Base-by-base conservation (phyloP, 2,888 invertebrate genomes). In the Omphaloscelis lunosa region DNA sequence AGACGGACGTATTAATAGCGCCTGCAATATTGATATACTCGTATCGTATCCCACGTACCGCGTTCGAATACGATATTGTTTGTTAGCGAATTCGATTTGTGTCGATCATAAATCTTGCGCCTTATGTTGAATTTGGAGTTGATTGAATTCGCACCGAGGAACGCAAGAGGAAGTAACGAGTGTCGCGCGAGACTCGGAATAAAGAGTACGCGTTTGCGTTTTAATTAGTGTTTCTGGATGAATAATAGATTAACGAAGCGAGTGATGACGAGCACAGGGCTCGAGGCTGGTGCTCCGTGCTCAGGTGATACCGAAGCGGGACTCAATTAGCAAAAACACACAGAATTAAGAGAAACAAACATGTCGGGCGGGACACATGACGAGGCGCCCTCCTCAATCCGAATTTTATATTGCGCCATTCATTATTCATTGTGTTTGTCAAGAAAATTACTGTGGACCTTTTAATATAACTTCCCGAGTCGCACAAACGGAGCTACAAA, bases 1-100 rank as follows among this genome's bases (percentile, higher is more conserved):
- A 96, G 96, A 96, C 96, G 96, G 95, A 95, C 96, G 96, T 96
- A 96, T 96, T 96, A 96, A 96, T 96, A 96, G 96, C 96, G 95
- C 95, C 95, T 96, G 96, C 96, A 96, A 96, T 96, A 96, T 96
- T 96, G 96, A 96, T 96, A 96, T 95, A 96, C 96, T 95, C 95
- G 95, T 95, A 95, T 94, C 94, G 95, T 94, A 95, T 94, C 94
- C 93, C 94, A 94, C 94, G 95, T 95, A 95, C 94, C 94, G 95
- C 94, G 89, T 94, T 93, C 95, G 94, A 95, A 95, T 96, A 95
- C 95, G 95, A 95, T 96, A 96, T 96, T 96, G 96, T 96, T 96
- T 96, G 96, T 95, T 95, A 95, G 96, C 95, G 94, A 96, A 96
- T 96, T 96, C 96, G 96, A 96, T 96, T 96, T 96, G 96, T 95